Evolutionary conservation across 1,140 invertebrate species (phyloP).

Genomic region (Lasioglossum baleicum): DNA sequence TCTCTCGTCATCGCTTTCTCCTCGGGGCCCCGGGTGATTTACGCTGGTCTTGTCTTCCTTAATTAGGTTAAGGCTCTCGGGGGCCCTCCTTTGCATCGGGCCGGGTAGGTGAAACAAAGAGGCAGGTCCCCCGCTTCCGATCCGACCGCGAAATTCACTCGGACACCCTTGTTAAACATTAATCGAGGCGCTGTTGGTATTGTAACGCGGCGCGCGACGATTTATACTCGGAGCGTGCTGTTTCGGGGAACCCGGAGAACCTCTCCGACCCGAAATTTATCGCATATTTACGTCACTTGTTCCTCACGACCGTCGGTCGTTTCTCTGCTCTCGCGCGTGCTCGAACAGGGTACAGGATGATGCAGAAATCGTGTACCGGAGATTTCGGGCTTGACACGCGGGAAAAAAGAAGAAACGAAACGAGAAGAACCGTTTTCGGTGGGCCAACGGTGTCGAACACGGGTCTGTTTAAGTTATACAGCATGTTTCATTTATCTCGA

Average conservation of each 20-base stretch:
- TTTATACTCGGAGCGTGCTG: constrained; percentile 12
- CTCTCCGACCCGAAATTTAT: constrained; percentile 33
- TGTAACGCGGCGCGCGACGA: constrained; percentile 22
- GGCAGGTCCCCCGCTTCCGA: constrained; percentile 37
- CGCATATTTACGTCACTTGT: constrained; percentile 35
- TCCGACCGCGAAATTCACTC: constrained; percentile 43
- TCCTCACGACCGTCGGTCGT: constrained; percentile 17
- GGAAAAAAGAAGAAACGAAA: background rate
- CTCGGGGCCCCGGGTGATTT: constrained; percentile 59
- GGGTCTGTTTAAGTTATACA: constrained; percentile 5
- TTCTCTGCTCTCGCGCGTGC: background rate
- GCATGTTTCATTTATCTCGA: constrained; percentile 4
- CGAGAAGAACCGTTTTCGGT: no score
- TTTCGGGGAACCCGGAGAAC: background rate
- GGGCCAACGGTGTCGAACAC: background rate
- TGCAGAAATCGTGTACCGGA: background rate
- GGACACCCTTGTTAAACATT: constrained; percentile 46
- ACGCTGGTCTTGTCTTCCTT: constrained; percentile 63
- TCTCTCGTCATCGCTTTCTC: constrained; percentile 71
- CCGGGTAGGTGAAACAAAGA: background rate
- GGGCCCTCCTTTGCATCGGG: constrained; percentile 19
- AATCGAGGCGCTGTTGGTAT: constrained; percentile 45
- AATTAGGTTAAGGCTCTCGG: constrained; percentile 66
- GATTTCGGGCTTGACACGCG: background rate
- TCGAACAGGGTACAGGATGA: background rate